A percentile compares a stretch with the other conserved stretches of the same genome.
Evolutionary conservation across 2,113 vertebrate genomes (phyloP).

Genomic region (Origma solitaria): DNA sequence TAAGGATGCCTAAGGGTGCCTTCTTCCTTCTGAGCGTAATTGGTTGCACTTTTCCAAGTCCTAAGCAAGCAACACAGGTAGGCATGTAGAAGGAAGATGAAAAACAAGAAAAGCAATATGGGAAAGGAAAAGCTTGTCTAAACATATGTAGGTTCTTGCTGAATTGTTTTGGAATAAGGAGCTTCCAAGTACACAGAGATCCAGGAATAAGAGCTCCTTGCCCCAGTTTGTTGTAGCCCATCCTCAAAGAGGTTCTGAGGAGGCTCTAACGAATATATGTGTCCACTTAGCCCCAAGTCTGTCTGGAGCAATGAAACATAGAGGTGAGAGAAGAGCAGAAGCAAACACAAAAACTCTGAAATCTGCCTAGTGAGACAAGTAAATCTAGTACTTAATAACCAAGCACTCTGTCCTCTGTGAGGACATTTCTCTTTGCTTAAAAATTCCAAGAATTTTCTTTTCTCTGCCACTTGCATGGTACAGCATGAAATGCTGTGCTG

Average conservation of each 20-base stretch:
- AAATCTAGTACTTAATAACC: not conserved
- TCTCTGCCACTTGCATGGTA: not conserved
- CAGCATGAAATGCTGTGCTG: not conserved
- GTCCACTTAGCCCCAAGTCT: not conserved
- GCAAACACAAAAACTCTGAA: not conserved
- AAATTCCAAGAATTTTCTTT: not conserved
- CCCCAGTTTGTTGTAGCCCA: not conserved
- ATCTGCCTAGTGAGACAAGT: not conserved
- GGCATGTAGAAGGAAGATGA: conserved; percentile 1
- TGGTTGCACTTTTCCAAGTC: not conserved
- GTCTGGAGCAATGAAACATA: not conserved
- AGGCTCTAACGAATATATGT: rapidly evolving
- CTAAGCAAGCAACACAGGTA: not conserved
- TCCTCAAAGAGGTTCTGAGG: not conserved
- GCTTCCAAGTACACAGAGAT: not conserved
- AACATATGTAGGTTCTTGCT: not conserved
- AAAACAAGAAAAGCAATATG: not conserved
- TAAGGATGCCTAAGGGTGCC: conserved; percentile 44
- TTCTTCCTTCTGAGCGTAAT: not conserved
- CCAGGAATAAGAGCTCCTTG: not conserved
- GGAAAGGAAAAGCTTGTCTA: conserved; percentile 24
- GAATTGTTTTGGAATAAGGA: not conserved
- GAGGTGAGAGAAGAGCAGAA: not conserved
- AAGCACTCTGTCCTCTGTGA: not conserved
- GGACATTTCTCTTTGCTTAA: not conserved